These are phyloP conservation scores for Stratiomys singularior DNA, from an alignment of 2,888 invertebrate genomes.

Conservation along the genomic window DNA sequence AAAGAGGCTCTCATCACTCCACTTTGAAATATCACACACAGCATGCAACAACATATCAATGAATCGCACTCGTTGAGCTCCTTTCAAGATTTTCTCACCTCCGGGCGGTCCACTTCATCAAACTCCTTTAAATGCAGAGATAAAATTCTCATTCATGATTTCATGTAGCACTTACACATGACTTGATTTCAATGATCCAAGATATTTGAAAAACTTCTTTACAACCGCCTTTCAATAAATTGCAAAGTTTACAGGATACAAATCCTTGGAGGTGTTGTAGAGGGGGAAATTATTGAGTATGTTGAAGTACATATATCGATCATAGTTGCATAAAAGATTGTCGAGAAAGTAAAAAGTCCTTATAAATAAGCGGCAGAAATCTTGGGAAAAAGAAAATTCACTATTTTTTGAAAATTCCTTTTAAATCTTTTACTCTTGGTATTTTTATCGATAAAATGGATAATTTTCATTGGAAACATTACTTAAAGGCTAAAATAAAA, in stretches of 20 bases:
- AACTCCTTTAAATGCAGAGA: conserved; percentile 55
- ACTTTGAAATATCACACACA: conserved; percentile 32
- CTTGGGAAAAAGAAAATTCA: too few species aligned
- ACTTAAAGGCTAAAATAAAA: too few species aligned
- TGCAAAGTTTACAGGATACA: conserved; percentile 38
- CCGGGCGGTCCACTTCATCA: conserved; percentile 64
- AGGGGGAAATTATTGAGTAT: background rate
- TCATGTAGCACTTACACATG: conserved; percentile 39
- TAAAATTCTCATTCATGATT: conserved; percentile 23
- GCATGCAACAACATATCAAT: conserved; percentile 9
- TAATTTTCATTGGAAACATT: too few species aligned
- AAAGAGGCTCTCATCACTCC: conserved; percentile 15
- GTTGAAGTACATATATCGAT: too few species aligned
- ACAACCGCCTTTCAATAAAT: conserved; percentile 4
- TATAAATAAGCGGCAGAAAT: too few species aligned
- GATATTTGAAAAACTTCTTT: background rate
- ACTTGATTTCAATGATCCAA: conserved; percentile 31
- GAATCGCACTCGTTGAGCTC: background rate
- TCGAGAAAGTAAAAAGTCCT: too few species aligned
- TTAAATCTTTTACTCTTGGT: too few species aligned
- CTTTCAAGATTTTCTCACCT: conserved; percentile 61
- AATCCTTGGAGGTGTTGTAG: background rate
- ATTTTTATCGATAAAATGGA: too few species aligned
- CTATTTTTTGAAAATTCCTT: too few species aligned
- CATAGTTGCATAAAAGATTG: too few species aligned